Conservation (phyloP, 2,888 invertebrate species). For the Platycheirus albimanus region DNA sequence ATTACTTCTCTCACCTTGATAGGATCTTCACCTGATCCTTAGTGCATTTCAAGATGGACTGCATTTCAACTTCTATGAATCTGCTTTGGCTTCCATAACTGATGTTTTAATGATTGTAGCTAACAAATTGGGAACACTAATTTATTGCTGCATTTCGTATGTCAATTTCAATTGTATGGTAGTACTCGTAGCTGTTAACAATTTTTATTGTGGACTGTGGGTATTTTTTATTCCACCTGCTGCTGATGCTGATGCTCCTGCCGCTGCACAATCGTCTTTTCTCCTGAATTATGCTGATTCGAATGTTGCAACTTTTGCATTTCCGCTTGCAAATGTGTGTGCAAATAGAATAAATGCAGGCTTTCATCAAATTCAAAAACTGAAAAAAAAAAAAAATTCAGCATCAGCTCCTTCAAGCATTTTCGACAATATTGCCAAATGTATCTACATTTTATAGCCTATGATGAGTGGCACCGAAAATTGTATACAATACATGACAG, state of each 20-base stretch:
- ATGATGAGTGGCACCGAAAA: slow-evolving; percentile 13
- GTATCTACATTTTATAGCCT: slow-evolving; percentile 9
- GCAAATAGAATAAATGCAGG: too few species aligned
- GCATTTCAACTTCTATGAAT: too few species aligned
- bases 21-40: too few species aligned
- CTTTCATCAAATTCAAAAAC: slow-evolving; percentile 37
- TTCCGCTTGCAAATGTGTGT: slow-evolving; percentile 42
- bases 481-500: slow-evolving; percentile 12
- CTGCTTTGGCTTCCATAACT: too few species aligned
- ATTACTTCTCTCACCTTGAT: too few species aligned
- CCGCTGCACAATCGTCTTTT: slow-evolving; percentile 43
- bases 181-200: slow-evolving; percentile 29
- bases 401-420: slow-evolving; percentile 23
- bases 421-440: slow-evolving; percentile 48
- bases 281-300: slow-evolving; percentile 43
- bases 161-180: slow-evolving; percentile 5
- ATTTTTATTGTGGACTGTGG: slow-evolving; percentile 21
- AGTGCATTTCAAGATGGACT: too few species aligned
- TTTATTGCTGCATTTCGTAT: neutral
- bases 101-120: too few species aligned
- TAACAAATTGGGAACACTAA: slow-evolving; percentile 7
- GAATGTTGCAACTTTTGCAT: slow-evolving; percentile 49
- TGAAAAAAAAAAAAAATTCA: too few species aligned
- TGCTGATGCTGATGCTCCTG: too few species aligned
- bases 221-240: slow-evolving; percentile 48